Evolutionary conservation across 1,140 invertebrate genomes (phyloP), one percentile per base, ranked within the genome.

Genomic region (Euwallacea fornicatus): DNA sequence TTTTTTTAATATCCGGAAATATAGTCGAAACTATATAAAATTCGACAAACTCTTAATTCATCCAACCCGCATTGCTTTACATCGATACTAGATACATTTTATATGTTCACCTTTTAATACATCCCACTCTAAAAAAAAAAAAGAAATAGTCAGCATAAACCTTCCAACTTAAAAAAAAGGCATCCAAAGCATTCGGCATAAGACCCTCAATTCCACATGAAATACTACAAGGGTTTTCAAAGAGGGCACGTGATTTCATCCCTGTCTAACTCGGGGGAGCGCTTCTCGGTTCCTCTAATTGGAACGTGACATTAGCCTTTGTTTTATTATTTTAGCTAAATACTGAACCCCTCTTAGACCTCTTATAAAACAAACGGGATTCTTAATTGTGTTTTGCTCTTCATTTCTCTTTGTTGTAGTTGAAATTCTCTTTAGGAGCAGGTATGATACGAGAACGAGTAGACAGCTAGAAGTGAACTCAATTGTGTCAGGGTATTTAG

Each of bases 321-420:
- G 58, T 61, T 71, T 71, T 71, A 71, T 71, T 71, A 60, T 71
- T 69, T 69, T 69, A 62, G 67, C 58, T 69, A 69, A 69, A 69
- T 62, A 62, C 58, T 54, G 58, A 15, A 10, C 67, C 44, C 59
- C 59, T 42, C 46, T 33, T 43, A 16, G 53, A 56, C n/a, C 21
- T 8, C 56, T 56, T 60, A 62, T 47, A 53, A 62, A 54, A 44
- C 67, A 69, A 69, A 58, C 16, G 67, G 59, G 67, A 44, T 56
- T 69, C 47, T 69, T 69, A 69, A 69, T 69, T 69, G 67, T 69
- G 58, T 69, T 69, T 67, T 56, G 55, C 56, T 33, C 55, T 67
- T 16, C 66, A 46, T 67, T 33, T 67, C 56, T 59, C 56, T 67
- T 59, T 67, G 55, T 67, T 59, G 42, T 46, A 15, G 66, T 15